Percentiles rank a stretch among this genome's conserved stretches.
Evolutionary conservation across 2,797 vertebrate genomes (phyloP).

Genomic region (Hypotaenidia philippensis): DNA sequence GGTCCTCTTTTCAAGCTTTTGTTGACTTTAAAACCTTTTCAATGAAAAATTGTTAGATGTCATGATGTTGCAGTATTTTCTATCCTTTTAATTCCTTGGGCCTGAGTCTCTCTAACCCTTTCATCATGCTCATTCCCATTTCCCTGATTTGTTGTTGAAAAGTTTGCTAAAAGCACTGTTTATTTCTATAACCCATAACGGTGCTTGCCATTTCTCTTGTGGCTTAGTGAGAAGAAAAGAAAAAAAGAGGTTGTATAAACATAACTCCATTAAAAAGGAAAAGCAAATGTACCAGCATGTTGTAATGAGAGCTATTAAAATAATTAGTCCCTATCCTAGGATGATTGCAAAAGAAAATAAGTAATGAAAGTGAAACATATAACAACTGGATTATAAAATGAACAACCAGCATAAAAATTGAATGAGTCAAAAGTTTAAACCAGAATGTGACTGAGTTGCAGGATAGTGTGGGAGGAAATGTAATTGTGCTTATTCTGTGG

Average conservation of each 20-base stretch:
- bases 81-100: not conserved
- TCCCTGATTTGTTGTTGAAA: constrained; percentile 13
- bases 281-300: constrained; percentile 36
- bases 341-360: constrained; percentile 63
- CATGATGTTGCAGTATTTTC: not conserved
- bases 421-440: constrained; percentile 52
- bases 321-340: constrained; percentile 56
- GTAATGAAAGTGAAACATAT: constrained; percentile 45
- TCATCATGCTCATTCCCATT: not conserved
- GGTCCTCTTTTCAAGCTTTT: not conserved
- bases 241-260: not conserved
- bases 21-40: not conserved
- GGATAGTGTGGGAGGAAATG: constrained; percentile 11
- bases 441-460: not conserved
- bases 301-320: constrained; percentile 65
- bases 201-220: not conserved
- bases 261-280: constrained; percentile 28
- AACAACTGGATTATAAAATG: constrained; percentile 54
- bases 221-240: not conserved
- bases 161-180: not conserved
- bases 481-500: constrained; percentile 8
- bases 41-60: not conserved
- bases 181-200: not conserved
- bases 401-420: constrained; percentile 40
- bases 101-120: not conserved